These are phyloP conservation scores for Macrosoma leucophasiata DNA, from an alignment of 2,888 invertebrate genomes.

Conservation along the genomic window DNA sequence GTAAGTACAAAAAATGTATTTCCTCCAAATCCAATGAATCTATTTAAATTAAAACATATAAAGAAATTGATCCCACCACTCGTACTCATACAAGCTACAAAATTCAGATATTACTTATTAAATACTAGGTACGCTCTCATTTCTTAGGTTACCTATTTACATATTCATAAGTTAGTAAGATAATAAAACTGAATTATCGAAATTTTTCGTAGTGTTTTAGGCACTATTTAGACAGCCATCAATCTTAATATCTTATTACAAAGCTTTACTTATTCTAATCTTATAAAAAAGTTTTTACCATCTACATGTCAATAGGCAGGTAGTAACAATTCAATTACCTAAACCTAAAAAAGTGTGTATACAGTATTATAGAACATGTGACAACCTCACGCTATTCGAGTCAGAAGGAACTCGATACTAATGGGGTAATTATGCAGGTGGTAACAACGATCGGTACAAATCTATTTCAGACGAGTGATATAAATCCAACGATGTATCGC, in stretches of 20 bases:
- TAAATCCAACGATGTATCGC: too few species aligned
- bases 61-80: slow-evolving; percentile 68
- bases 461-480: too few species aligned
- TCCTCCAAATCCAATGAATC: too few species aligned
- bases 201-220: slow-evolving; percentile 75
- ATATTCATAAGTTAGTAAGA: slow-evolving; percentile 57
- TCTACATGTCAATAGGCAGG: slow-evolving; percentile 73
- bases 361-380: slow-evolving; percentile 34
- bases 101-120: slow-evolving; percentile 45
- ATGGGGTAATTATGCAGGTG: too few species aligned
- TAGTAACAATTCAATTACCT: slow-evolving; percentile 63
- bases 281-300: slow-evolving; percentile 59
- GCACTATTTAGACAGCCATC: slow-evolving; percentile 77
- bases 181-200: slow-evolving; percentile 72
- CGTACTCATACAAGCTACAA: slow-evolving; percentile 51
- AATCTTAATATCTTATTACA: slow-evolving; percentile 70
- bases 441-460: too few species aligned
- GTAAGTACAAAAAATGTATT: too few species aligned
- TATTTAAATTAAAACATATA: slow-evolving; percentile 37
- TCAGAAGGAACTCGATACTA: slow-evolving; percentile 12
- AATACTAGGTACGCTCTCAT: slow-evolving; percentile 52
- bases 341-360: slow-evolving; percentile 51
- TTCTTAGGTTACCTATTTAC: slow-evolving; percentile 54
- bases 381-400: slow-evolving; percentile 27
- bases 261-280: slow-evolving; percentile 62